phyloP scores from a whole-genome alignment of 2,113 vertebrate species.

The Dascyllus trimaculatus region DNA sequence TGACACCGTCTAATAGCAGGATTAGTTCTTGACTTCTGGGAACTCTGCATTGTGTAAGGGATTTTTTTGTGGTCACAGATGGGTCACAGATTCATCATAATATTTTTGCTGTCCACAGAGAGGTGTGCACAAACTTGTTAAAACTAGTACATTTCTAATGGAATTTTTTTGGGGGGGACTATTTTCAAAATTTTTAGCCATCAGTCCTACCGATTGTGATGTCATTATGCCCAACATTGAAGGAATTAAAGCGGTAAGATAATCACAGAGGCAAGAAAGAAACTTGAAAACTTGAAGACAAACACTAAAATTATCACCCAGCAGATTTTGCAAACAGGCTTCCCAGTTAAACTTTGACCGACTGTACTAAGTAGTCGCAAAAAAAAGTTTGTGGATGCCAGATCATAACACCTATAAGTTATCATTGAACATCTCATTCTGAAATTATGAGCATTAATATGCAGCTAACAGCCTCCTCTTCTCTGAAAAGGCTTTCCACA shows the following conservation, averaged over 20 bases:
- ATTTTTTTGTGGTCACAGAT: constrained; percentile 16
- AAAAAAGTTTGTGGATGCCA: background rate
- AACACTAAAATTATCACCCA: background rate
- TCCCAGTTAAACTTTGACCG: background rate
- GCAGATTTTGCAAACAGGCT: background rate
- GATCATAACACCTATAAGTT: background rate
- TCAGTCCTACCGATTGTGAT: background rate
- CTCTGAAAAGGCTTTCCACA: constrained; percentile 2
- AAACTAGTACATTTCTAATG: too few species aligned
- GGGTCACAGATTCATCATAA: constrained; percentile 13
- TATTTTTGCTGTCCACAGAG: background rate
- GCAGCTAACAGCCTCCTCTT: background rate
- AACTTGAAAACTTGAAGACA: background rate
- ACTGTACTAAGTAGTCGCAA: background rate
- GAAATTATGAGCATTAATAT: background rate
- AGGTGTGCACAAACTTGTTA: background rate
- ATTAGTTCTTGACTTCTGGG: constrained; percentile 23
- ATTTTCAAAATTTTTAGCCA: background rate
- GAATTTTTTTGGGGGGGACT: too few species aligned
- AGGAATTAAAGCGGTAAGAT: background rate
- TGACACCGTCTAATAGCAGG: constrained; percentile 12
- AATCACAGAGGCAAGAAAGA: background rate
- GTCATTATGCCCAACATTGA: background rate
- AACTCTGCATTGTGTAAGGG: constrained; percentile 34
- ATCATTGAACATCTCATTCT: background rate